These are phyloP conservation scores for Hydrotaea cyrtoneurina DNA, from an alignment of 2,888 invertebrate genomes.

Conservation along the genomic window DNA sequence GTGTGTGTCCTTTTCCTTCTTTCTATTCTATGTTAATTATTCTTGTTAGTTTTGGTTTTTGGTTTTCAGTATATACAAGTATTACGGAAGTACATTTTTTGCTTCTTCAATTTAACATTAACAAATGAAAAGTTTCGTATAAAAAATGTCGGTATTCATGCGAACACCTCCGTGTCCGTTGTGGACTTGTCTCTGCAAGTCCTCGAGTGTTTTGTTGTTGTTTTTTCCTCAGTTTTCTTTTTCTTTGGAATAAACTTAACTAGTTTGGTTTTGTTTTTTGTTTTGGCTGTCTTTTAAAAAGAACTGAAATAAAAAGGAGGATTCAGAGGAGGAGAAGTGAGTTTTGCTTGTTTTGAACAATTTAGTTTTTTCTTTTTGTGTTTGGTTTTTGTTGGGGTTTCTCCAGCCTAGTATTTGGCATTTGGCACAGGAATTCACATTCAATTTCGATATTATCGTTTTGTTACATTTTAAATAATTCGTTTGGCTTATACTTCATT, in stretches of 20 bases:
- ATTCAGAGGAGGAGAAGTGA: not conserved
- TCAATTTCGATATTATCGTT: conserved; percentile 38
- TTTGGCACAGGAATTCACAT: conserved; percentile 67
- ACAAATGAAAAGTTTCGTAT: conserved; percentile 39
- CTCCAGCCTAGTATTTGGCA: conserved; percentile 25
- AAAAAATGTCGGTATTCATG: conserved; percentile 18
- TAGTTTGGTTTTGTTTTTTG: conserved; percentile 18
- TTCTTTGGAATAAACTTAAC: conserved; percentile 1
- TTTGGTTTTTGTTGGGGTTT: not conserved
- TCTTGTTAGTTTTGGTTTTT: conserved; percentile 42
- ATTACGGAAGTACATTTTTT: conserved; percentile 33
- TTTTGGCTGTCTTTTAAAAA: conserved; percentile 34
- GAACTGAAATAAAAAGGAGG: conserved; percentile 44
- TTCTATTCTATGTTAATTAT: conserved; percentile 26
- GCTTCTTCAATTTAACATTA: conserved; percentile 33
- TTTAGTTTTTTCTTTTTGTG: not conserved
- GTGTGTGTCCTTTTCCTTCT: conserved; percentile 1
- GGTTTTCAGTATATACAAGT: conserved; percentile 29
- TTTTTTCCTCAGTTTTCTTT: too few relatives aligned
- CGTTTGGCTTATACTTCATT: not conserved
- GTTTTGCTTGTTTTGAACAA: conserved; percentile 31
- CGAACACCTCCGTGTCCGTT: conserved; percentile 19
- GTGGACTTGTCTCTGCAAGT: conserved; percentile 17
- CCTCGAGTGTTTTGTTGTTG: not conserved
- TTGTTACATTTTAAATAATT: not conserved